Conservation (phyloP, 2,797 vertebrate species). For the Eulemur coronatus region DNA sequence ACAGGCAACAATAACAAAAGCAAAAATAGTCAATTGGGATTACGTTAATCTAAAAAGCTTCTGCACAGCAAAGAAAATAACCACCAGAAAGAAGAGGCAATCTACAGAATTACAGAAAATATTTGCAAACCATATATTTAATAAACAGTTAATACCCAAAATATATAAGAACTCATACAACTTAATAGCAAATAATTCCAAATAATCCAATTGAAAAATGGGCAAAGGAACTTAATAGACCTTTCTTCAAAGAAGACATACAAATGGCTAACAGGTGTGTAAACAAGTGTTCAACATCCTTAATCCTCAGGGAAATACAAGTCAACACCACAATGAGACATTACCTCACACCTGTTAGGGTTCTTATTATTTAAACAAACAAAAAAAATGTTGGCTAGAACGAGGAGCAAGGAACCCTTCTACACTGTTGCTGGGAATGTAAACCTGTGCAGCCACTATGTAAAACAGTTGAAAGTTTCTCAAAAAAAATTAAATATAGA, state of each 20-base stretch:
- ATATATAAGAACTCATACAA: too few species aligned
- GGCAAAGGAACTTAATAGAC: not conserved
- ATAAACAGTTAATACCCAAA: too few species aligned
- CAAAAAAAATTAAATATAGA: not conserved
- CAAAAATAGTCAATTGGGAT: too few species aligned
- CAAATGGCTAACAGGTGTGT: not conserved
- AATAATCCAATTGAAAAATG: too few species aligned
- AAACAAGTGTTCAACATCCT: not conserved
- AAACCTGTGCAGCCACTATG: not conserved
- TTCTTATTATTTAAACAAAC: not conserved
- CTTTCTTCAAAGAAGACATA: not conserved
- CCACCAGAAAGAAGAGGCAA: too few species aligned
- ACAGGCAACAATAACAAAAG: too few species aligned
- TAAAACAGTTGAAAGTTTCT: not conserved
- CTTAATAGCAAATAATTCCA: too few species aligned
- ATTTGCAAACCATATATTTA: too few species aligned
- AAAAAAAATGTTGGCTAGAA: not conserved
- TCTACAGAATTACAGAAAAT: too few species aligned
- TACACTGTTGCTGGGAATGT: not conserved
- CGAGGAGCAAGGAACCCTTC: not conserved
- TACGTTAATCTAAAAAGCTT: too few species aligned
- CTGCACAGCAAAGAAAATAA: too few species aligned
- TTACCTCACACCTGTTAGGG: not conserved
- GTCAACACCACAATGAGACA: not conserved
- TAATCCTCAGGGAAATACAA: not conserved